Conservation (phyloP, 2,113 vertebrate species). For the Carlito syrichta region DNA sequence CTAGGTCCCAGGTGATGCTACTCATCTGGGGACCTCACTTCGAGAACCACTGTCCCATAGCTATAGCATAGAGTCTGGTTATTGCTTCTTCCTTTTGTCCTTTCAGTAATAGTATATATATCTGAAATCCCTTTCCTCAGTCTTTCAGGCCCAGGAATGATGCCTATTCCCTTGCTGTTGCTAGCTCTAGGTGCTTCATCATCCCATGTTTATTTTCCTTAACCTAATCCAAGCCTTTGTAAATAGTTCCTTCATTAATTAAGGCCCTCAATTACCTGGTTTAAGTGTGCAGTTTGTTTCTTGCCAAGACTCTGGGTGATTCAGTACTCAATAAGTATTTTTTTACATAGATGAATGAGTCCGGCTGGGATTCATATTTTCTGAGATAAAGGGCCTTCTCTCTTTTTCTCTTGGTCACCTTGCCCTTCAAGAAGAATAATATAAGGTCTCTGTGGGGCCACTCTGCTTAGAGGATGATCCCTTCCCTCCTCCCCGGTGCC, state of each 20-base stretch:
- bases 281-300: neutral
- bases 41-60: neutral
- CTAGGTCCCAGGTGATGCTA: neutral
- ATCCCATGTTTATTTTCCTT: neutral
- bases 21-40: neutral
- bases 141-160: neutral
- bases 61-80: neutral
- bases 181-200: neutral
- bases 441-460: neutral
- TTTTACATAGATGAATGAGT: conserved; percentile 20
- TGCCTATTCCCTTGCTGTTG: neutral
- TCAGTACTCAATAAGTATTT: neutral
- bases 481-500: neutral
- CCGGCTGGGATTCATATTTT: conserved; percentile 14
- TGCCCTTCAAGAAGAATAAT: conserved; percentile 19
- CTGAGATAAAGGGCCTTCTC: conserved; percentile 7
- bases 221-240: neutral
- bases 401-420: neutral
- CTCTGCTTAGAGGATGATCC: neutral
- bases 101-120: neutral
- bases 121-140: neutral
- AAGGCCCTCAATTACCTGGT: neutral
- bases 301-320: neutral
- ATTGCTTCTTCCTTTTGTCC: neutral
- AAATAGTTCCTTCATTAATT: neutral